These are phyloP conservation scores for Delia radicum DNA, from an alignment of 1,140 invertebrate genomes.

Conservation along the genomic window DNA sequence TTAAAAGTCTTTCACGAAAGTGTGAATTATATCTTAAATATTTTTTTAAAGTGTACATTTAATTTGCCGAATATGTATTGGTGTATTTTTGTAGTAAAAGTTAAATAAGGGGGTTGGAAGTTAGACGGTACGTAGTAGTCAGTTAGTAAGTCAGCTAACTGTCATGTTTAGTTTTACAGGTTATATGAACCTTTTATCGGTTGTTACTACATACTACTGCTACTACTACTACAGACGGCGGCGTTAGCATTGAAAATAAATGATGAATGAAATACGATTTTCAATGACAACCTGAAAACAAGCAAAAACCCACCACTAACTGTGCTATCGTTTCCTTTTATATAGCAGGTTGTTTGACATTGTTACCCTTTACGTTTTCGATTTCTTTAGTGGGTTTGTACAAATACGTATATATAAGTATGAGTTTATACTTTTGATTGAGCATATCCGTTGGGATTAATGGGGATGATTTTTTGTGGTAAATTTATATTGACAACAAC, in stretches of 20 bases:
- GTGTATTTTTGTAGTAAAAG: not conserved
- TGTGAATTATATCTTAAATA: not conserved
- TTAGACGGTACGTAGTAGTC: not conserved
- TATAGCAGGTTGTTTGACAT: not conserved
- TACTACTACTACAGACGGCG: no score
- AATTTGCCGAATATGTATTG: not conserved
- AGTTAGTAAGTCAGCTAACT: constrained; percentile 1
- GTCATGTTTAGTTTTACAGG: constrained; percentile 4
- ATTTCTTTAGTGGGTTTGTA: constrained; percentile 9
- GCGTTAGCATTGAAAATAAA: constrained; percentile 25
- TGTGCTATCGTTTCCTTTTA: not conserved
- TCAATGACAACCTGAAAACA: constrained; percentile 37
- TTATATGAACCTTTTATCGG: constrained; percentile 13
- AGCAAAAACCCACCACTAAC: constrained; percentile 17
- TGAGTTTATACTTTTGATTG: constrained; percentile 50
- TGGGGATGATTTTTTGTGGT: constrained; percentile 38
- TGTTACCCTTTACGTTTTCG: not conserved
- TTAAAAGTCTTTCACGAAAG: no score
- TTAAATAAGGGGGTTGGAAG: not conserved
- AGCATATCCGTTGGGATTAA: constrained; percentile 55
- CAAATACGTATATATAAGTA: not conserved
- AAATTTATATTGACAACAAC: not conserved
- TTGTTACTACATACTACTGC: not conserved
- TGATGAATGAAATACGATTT: constrained; percentile 55
- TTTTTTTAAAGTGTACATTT: not conserved